These are phyloP conservation scores for Okamejei kenojei DNA, from an alignment of 2,797 vertebrate species.

Conservation along the genomic window DNA sequence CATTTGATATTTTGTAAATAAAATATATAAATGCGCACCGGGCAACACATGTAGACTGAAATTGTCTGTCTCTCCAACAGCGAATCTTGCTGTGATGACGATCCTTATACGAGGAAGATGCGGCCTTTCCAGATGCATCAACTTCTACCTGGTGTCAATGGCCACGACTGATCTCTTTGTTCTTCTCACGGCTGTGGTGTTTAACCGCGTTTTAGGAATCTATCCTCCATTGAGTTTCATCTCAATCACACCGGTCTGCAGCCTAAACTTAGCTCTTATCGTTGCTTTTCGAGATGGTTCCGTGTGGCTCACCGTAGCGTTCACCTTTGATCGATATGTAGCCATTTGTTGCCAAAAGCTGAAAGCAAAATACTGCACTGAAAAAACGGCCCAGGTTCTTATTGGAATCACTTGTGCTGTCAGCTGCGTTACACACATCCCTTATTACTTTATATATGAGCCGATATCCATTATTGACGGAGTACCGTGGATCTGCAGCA, in stretches of 20 bases:
- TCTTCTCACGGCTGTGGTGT: not conserved
- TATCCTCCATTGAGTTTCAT: too few species aligned
- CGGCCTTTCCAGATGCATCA: not conserved
- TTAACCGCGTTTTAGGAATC: not conserved
- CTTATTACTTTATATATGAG: not conserved
- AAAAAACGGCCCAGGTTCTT: not conserved
- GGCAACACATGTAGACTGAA: too few species aligned
- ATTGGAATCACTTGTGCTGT: not conserved
- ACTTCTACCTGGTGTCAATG: not conserved
- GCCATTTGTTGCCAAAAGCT: not conserved
- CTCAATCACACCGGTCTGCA: too few species aligned
- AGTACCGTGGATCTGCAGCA: not conserved
- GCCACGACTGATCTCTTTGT: not conserved
- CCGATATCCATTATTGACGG: not conserved
- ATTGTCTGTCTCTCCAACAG: not conserved
- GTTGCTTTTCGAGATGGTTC: not conserved
- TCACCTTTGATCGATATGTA: not conserved
- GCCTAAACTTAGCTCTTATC: not conserved
- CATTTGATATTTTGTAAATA: too few species aligned
- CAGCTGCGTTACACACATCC: not conserved
- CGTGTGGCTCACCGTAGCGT: not conserved
- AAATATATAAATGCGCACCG: too few species aligned
- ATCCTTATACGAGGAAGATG: not conserved
- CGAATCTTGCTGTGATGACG: not conserved
- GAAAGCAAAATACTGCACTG: not conserved